Evolutionary conservation across 1,140 invertebrate genomes (phyloP).

Genomic region (Drosophila teissieri): DNA sequence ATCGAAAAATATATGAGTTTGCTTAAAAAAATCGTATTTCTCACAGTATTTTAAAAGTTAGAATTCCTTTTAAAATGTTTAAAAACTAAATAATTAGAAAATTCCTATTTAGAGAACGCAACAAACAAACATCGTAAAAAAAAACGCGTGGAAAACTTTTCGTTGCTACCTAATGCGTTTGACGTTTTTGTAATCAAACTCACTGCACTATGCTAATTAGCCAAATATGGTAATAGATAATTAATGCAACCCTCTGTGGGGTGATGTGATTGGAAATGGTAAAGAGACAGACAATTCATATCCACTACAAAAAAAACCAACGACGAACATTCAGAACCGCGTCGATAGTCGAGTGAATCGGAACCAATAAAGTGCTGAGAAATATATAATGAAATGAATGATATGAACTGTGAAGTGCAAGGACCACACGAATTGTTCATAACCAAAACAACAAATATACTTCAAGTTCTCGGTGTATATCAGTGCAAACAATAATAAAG

Average conservation of each 20-base stretch:
- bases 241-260: constrained; percentile 11
- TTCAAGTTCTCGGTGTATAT: constrained; percentile 4
- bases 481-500: constrained; percentile 15
- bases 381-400: neutral
- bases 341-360: constrained; percentile 12
- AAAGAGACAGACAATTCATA: neutral
- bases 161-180: neutral
- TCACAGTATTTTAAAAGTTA: neutral
- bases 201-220: constrained; percentile 16
- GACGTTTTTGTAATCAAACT: neutral
- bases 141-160: neutral
- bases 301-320: neutral
- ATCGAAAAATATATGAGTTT: neutral
- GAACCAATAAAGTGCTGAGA: constrained; percentile 9
- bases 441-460: neutral
- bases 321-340: constrained; percentile 19
- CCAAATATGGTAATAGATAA: constrained; percentile 21
- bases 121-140: neutral
- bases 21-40: neutral
- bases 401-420: neutral
- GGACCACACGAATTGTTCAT: neutral
- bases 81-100: neutral
- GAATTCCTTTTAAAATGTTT: neutral
- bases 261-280: constrained; percentile 5
- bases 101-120: neutral